Evolutionary conservation across 92 coral and sea anemone species (phyloP).

Genomic region (Montipora capitata): DNA sequence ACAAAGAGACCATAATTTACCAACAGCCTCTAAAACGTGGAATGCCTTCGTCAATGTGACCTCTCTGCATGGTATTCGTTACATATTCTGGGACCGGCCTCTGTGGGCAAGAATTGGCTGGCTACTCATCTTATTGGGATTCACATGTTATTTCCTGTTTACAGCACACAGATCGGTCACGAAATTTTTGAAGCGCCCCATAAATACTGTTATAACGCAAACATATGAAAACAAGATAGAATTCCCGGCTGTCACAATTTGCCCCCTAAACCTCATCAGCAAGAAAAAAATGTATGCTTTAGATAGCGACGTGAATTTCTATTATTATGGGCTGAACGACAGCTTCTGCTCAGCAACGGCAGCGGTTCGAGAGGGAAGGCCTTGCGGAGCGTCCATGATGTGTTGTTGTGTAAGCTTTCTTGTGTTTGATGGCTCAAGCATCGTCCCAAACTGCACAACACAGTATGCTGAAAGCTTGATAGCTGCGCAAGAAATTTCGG

Average conservation of each 20-base stretch:
- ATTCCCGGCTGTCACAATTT: slow-evolving; percentile 82
- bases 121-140: slow-evolving; percentile 44
- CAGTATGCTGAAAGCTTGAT: slow-evolving; percentile 10
- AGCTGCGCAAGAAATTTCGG: slow-evolving; percentile 29
- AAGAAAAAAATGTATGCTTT: slow-evolving; percentile 64
- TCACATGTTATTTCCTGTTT: slow-evolving; percentile 39
- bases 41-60: slow-evolving; percentile 50
- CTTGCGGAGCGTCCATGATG: slow-evolving; percentile 84
- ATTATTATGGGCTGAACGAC: slow-evolving; percentile 58
- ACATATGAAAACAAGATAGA: slow-evolving; percentile 11
- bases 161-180: slow-evolving; percentile 19
- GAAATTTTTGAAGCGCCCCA: slow-evolving; percentile 43
- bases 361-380: slow-evolving; percentile 60
- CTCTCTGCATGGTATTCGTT: slow-evolving; percentile 80
- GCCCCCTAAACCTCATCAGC: slow-evolving; percentile 64
- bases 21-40: slow-evolving; percentile 33
- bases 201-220: slow-evolving; percentile 53
- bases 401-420: slow-evolving; percentile 60
- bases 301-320: slow-evolving; percentile 59
- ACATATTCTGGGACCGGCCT: slow-evolving; percentile 44
- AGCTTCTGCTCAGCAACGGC: slow-evolving; percentile 81
- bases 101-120: slow-evolving; percentile 67
- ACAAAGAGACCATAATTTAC: not conserved
- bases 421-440: slow-evolving; percentile 1
- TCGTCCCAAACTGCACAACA: slow-evolving; percentile 45